These are phyloP conservation scores for Schlechtendalia chinensis DNA, from an alignment of 1,140 invertebrate species.

Conservation along the genomic window DNA sequence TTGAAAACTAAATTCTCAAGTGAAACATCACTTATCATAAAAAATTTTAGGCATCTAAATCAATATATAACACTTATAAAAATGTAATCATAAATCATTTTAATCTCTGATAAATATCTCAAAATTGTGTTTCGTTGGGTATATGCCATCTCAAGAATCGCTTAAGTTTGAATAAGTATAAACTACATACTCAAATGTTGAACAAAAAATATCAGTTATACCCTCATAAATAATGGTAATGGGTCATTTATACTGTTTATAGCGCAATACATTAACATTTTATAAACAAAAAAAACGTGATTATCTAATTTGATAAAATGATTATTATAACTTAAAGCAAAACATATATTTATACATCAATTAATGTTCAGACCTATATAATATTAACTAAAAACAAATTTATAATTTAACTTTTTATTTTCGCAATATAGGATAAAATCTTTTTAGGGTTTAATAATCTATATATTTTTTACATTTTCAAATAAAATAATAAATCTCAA, in stretches of 20 bases:
- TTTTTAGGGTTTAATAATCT: too few species aligned
- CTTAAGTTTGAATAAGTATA: constrained; percentile 18
- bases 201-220: background rate
- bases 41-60: background rate
- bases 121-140: background rate
- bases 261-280: background rate
- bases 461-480: too few species aligned
- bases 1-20: background rate
- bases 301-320: background rate
- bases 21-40: background rate
- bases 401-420: background rate
- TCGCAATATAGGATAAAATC: too few species aligned
- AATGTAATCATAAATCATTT: constrained; percentile 22
- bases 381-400: background rate
- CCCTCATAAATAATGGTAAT: constrained; percentile 1
- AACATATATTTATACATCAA: background rate
- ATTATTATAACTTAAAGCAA: too few species aligned
- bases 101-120: background rate
- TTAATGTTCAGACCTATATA: background rate
- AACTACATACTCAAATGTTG: background rate
- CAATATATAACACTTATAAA: constrained; percentile 3
- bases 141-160: background rate
- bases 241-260: background rate
- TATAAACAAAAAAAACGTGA: background rate
- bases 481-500: too few species aligned